These are phyloP conservation scores for Cichlasoma orientale DNA, from an alignment of 2,797 vertebrate genomes.

Conservation along the genomic window DNA sequence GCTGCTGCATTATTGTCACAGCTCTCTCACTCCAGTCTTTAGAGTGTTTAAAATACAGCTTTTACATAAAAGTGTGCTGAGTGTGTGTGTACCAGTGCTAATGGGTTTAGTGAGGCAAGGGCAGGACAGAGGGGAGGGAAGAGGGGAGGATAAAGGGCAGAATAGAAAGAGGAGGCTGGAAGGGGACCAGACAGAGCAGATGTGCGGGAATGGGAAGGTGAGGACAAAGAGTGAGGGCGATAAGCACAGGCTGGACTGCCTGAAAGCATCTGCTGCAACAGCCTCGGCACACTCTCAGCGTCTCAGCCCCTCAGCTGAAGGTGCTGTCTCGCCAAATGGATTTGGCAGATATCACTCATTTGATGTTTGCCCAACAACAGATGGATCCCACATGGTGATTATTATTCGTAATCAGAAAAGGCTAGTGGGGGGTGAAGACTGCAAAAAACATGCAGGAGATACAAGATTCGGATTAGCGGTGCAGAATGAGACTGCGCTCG, in stretches of 20 bases:
- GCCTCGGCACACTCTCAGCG: slow-evolving; percentile 36
- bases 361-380: slow-evolving; percentile 73
- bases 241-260: slow-evolving; percentile 22
- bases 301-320: slow-evolving; percentile 51
- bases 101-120: slow-evolving; percentile 63
- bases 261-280: slow-evolving; percentile 60
- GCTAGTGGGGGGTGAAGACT: slow-evolving; percentile 6
- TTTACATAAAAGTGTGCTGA: slow-evolving; percentile 54
- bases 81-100: slow-evolving; percentile 44
- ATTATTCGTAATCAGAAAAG: slow-evolving; percentile 47
- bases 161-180: slow-evolving; percentile 49
- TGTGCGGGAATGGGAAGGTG: slow-evolving; percentile 56
- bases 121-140: slow-evolving; percentile 33
- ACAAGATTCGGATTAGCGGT: neutral
- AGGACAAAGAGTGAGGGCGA: slow-evolving; percentile 22
- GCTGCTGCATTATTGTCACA: slow-evolving; percentile 19
- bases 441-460: slow-evolving; percentile 6
- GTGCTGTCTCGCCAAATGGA: slow-evolving; percentile 61
- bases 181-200: slow-evolving; percentile 68
- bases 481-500: neutral
- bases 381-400: slow-evolving; percentile 66
- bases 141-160: slow-evolving; percentile 45
- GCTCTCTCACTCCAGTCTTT: slow-evolving; percentile 25
- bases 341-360: slow-evolving; percentile 64
- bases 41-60: slow-evolving; percentile 52